Evolutionary conservation across 2,113 vertebrate species (phyloP).

Genomic region (Puma concolor): DNA sequence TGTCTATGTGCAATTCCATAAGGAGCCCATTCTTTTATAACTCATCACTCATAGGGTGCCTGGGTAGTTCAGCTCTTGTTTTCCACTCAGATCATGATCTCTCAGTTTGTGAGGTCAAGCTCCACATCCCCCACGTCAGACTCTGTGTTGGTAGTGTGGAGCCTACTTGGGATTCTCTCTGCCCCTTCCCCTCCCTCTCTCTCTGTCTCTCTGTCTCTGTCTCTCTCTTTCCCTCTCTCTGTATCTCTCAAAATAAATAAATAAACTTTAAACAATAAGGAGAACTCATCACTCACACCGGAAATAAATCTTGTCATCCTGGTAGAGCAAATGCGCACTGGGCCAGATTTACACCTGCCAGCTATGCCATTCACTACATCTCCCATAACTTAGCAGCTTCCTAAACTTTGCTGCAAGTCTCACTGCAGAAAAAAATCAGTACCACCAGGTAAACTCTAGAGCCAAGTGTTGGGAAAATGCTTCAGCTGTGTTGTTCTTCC

Average conservation of each 20-base stretch:
- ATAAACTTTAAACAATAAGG: too few relatives aligned
- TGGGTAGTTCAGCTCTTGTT: too few relatives aligned
- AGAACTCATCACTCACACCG: not conserved
- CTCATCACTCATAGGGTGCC: not conserved
- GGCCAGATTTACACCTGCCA: not conserved
- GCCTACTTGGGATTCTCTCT: too few relatives aligned
- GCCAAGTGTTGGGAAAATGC: not conserved
- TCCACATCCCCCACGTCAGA: too few relatives aligned
- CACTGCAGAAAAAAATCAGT: not conserved
- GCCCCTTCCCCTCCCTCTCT: too few relatives aligned
- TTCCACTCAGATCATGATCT: too few relatives aligned
- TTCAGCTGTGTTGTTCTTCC: not conserved
- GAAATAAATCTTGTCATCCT: too few relatives aligned
- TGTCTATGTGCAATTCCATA: not conserved
- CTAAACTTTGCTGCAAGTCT: not conserved
- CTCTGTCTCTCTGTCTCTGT: too few relatives aligned
- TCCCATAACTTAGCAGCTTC: not conserved
- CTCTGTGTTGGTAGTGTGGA: too few relatives aligned
- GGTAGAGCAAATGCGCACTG: not conserved
- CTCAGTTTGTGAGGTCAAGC: too few relatives aligned
- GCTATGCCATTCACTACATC: not conserved
- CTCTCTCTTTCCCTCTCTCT: too few relatives aligned
- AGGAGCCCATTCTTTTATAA: not conserved
- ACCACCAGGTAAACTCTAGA: not conserved
- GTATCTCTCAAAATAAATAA: too few relatives aligned